Base-by-base conservation (phyloP, 2,888 invertebrate species). In the Dugesia japonica region DNA sequence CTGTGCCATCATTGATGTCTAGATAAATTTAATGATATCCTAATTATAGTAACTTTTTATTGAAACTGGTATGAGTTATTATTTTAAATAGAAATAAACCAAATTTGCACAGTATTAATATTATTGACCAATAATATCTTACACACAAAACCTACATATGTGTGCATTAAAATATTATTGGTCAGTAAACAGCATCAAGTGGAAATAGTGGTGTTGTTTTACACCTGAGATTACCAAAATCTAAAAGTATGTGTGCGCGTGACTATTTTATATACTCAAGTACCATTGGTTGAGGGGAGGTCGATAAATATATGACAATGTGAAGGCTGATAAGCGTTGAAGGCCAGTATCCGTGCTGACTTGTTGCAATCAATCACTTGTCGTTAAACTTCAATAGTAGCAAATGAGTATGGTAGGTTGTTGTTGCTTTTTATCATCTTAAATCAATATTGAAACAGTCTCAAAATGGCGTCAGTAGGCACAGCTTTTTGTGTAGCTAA, bases 211-310 rank as follows among this genome's bases (percentile, higher is more conserved):
- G 23, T 56, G 56, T 56, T 56, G 23, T n/a, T n/a, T 4, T 56
- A 56, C 56, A 56, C 56, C n/a, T 56, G 1, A 56, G 38, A 56
- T 56, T 20, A 56, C 56, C 17, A 56, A 56, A 56, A 56, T 56
- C 56, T 56, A 56, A 56, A 56, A 56, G n/a, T n/a, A 56, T 56
- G 56, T 56, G 56, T 56, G 56, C 56, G 56, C 56, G 56, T 56
- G 56, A 56, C 56, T 56, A 56, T 56, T 56, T 1, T 20, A n/a
- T 1, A 56, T 4, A 56, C 56, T 56, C 56, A 56, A 56, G 56
- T 56, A 56, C 56, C 7, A 56, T 56, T 56, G 56, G 56, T n/a
- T 56, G 56, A 23, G 56, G 56, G 56, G 56, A 56, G 56, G 56
- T 56, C 17, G 56, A 56, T 56, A 56, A 56, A 56, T 23, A 56